Evolutionary conservation across 1,140 invertebrate genomes (phyloP), one percentile per base, ranked within the genome.

Genomic region (Cydia strobilella): DNA sequence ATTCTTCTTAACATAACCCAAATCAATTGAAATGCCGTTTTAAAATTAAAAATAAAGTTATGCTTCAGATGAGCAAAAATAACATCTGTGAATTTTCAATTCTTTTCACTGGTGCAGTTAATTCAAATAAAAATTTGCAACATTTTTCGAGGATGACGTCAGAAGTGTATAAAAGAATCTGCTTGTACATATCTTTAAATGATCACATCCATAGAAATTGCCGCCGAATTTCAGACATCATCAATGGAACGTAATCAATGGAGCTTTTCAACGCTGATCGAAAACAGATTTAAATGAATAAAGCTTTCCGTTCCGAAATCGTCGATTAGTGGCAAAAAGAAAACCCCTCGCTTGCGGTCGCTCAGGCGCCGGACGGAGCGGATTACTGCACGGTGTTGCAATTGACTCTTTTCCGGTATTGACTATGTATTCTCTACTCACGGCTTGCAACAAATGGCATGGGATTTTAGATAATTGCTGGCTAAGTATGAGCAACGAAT

Each of bases 271-370:
- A 18, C 15, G 15, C n/a, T 54, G 51, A 54, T 13, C n/a, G 51
- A 54, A 54, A 54, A 54, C n/a, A 54, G n/a, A 20, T 54, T 48
- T 54, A 18, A 54, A 54, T 54, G 51, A 54, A n/a, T 18, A n/a
- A 9, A 13, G 42, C 42, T 45, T 15, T 54, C 51, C 15, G 15
- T 48, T 20, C n/a, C n/a, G 51, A 45, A 54, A 54, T 54, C 51
- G 51, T 0, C 51, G 51, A 54, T 54, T 7, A 54, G 51, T 54
- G 51, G 7, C 15, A n/a, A 54, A 54, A 54, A 54, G 51, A 54
- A 54, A 39, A 39, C 7, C 42, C 51, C 15, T 48, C 51, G n/a
- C 15, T 18, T 54, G 51, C 51, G 51, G 51, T 18, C 10, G n/a
- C n/a, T 13, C 12, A 1, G 51, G 51, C 15, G 51, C 51, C 51